Base-by-base conservation (phyloP, 2,797 vertebrate genomes). In the Siniperca undulata region DNA sequence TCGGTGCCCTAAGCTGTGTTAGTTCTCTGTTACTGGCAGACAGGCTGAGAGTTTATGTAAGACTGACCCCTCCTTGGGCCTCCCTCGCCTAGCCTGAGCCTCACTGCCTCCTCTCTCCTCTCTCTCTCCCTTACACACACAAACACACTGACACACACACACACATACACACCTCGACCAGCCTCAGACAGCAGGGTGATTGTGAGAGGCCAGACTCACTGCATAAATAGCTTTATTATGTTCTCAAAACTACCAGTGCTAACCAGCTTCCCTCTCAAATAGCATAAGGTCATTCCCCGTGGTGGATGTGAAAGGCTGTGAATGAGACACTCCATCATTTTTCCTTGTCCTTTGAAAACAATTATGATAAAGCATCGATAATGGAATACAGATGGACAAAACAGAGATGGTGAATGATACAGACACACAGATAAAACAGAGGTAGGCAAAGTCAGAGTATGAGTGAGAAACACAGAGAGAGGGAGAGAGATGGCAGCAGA, bases 181-280 rank as follows among this genome's bases (percentile, higher is more conserved):
- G 92, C 89, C 89, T 92, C 86, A 93, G 90, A 94, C 93, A 94
- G 94, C 93, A 91, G 86, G 86, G 87, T 94, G 95, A 95, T 95
- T 95, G 96, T 96, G 88, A 94, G 94, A 93, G 92, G 88, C 94
- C 90, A 94, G 93, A 93, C 91, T 93, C 82, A 36, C 91, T 90
- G 92, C 94, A 94, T 95, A 95, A 95, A 95, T 94, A 94, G 93
- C 91, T 96, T 96, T 95, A 95, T 95, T 96, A 95, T 95, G 93
- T 94, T 93, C 92, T 91, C 89, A 91, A 92, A 94, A 92, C 92
- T 89, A 91, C 91, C 91, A 88, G 87, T 62, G 60, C 93, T 93
- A 92, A 91, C 91, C 90, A 91, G 93, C 91, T 93, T 93, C 83
- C 80, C 91, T 93, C 92, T 93, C 90, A 88, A 94, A 93, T 77